These are phyloP conservation scores for Periophthalmus modestus DNA, from an alignment of 2,113 vertebrate genomes.

Conservation along the genomic window DNA sequence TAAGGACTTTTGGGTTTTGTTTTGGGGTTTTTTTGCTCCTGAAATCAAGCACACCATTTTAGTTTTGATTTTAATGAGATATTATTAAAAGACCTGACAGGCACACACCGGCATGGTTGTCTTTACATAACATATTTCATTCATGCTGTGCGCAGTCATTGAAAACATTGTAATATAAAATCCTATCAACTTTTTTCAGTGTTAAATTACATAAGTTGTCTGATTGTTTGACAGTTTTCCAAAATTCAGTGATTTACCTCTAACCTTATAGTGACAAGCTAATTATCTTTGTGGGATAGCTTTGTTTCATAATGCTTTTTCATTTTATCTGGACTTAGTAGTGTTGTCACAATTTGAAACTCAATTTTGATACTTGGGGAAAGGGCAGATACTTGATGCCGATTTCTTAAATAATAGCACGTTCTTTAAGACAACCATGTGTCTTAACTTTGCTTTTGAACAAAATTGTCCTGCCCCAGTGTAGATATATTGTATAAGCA, in stretches of 20 bases:
- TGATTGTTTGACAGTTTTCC: background rate
- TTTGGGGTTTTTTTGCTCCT: background rate
- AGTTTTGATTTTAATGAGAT: background rate
- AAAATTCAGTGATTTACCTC: background rate
- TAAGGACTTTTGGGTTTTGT: background rate
- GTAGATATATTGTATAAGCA: too few relatives aligned
- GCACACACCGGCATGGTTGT: background rate
- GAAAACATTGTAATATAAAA: background rate
- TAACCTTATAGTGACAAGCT: background rate
- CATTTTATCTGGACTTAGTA: background rate
- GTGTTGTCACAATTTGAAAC: too few relatives aligned
- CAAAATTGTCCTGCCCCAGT: too few relatives aligned
- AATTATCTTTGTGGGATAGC: background rate
- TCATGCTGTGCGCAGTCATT: background rate
- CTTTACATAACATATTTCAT: background rate
- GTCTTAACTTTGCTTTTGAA: too few relatives aligned
- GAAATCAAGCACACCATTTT: background rate
- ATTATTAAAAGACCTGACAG: background rate
- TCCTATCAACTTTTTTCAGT: background rate
- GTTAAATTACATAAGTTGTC: background rate
- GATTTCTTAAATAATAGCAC: too few relatives aligned
- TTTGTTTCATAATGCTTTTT: background rate
- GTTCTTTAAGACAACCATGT: too few relatives aligned
- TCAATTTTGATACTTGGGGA: too few relatives aligned
- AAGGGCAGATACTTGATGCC: too few relatives aligned